These are phyloP conservation scores for Dendrolimus pini DNA, from an alignment of 2,888 invertebrate species.

Conservation along the genomic window DNA sequence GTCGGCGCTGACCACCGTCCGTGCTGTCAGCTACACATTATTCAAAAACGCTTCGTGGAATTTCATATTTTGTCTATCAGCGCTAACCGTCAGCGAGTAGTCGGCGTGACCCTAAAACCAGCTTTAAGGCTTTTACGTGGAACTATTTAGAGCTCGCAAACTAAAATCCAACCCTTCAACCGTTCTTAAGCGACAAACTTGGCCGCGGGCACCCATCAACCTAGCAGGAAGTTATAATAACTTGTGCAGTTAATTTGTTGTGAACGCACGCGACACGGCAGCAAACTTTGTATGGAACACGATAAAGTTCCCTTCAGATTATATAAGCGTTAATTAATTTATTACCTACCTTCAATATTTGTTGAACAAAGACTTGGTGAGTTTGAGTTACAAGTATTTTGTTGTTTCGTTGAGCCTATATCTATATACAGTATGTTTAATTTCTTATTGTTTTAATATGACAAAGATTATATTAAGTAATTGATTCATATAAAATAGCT, in stretches of 20 bases:
- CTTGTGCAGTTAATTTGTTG: conserved; percentile 13
- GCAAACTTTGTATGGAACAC: background rate
- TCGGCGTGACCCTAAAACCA: conserved; percentile 13
- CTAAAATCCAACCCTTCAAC: conserved; percentile 8
- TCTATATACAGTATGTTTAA: no score
- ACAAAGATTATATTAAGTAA: no score
- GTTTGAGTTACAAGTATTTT: no score
- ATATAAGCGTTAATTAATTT: background rate
- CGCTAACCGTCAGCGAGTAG: conserved; percentile 9
- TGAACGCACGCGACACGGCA: background rate
- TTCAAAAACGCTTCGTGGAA: conserved; percentile 14
- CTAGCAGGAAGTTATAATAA: conserved; percentile 17
- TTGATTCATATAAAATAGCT: no score
- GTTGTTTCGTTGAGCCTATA: no score
- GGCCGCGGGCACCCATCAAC: conserved; percentile 1
- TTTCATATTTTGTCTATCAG: conserved; percentile 6
- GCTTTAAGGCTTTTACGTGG: background rate
- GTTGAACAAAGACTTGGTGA: background rate
- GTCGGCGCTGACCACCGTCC: conserved; percentile 14
- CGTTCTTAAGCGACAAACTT: conserved; percentile 3
- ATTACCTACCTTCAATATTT: background rate
- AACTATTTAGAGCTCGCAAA: conserved; percentile 1
- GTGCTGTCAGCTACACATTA: conserved; percentile 15
- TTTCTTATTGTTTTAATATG: no score
- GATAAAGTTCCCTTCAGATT: background rate